Evolutionary conservation across 2,113 vertebrate genomes (phyloP), one percentile per base, ranked within the genome.

Genomic region (Pyrgilauda ruficollis): DNA sequence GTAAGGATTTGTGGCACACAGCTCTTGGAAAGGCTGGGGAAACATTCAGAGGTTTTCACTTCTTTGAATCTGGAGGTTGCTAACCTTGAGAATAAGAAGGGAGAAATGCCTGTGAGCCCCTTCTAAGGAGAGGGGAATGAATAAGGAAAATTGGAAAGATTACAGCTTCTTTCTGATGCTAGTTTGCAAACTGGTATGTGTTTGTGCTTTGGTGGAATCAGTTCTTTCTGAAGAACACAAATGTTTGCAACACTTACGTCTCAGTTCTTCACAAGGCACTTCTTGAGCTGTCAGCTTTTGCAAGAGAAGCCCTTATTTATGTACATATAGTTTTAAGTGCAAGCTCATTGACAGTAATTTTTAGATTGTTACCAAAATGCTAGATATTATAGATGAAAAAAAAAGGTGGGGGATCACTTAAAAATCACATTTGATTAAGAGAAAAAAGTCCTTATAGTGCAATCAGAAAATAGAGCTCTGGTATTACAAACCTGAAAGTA

Each of bases 311-410:
- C 15, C 13, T 24, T 22, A 2, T 26, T 14, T 7, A 5, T 37
- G 19, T 56, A 28, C 0, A 1, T 39, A 33, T 5, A 63, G 28
- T n/a, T 79, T 80, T 28, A 59, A 73, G 33, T 89, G 49, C 55
- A 76, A 94, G 31, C 7, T 47, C 39, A 73, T 17, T 35, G 27
- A 35, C 43, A 59, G 35, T 77, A 22, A n/a, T 52, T 81, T 89
- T 87, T 56, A 68, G 30, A 10, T 84, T 67, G 7, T 37, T 77
- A 56, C 3, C 15, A 84, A 84, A 59, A 63, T 44, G 4, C 9
- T n/a, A 70, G n/a, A 10, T 69, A n/a, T 27, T 88, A n/a, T 1
- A 76, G n/a, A n/a, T 6, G 1, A 3, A 4, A 56, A 17, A 2
- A 14, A 2, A 9, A 4, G 10, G 6, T 3, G 10, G 11, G 2